Conservation (phyloP, 1,140 invertebrate genomes). For the Nasonia longicornis region DNA sequence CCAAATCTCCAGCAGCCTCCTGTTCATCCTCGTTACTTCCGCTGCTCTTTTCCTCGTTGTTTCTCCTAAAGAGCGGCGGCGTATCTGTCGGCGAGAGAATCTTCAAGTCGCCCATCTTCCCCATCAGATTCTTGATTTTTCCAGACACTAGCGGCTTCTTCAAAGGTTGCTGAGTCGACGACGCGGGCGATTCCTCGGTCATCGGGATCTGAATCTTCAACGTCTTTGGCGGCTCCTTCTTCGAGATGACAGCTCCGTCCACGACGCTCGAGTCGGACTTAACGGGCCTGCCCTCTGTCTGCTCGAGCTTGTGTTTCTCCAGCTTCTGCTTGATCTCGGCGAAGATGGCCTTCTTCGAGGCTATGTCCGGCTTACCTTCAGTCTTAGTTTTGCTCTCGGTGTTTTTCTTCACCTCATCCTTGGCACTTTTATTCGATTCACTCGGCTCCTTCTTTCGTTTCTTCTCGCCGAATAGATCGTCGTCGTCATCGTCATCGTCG, state of each 20-base stretch:
- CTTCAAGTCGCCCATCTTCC: slow-evolving; percentile 64
- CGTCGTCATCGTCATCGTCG: slow-evolving; percentile 56
- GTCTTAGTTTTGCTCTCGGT: background rate
- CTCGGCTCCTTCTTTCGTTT: slow-evolving; percentile 4
- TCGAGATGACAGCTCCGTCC: slow-evolving; percentile 44
- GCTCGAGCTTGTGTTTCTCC: slow-evolving; percentile 31
- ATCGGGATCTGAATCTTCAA: slow-evolving; percentile 36
- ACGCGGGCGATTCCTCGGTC: background rate
- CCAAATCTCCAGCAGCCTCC: slow-evolving; percentile 25
- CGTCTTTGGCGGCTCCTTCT: slow-evolving; percentile 57
- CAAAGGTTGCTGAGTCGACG: background rate
- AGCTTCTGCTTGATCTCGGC: slow-evolving; percentile 37
- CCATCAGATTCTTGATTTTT: slow-evolving; percentile 65
- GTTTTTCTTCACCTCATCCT: background rate
- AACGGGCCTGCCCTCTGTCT: slow-evolving; percentile 1
- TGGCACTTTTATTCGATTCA: background rate
- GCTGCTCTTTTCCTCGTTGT: slow-evolving; percentile 54
- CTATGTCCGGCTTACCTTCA: background rate
- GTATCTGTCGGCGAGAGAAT: slow-evolving; percentile 65
- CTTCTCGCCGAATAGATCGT: slow-evolving; percentile 54
- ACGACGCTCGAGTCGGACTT: slow-evolving; percentile 22
- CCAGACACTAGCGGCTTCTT: slow-evolving; percentile 57
- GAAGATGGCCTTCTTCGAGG: slow-evolving; percentile 36
- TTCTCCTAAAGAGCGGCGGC: slow-evolving; percentile 58
- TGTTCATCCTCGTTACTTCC: slow-evolving; percentile 51